Evolutionary conservation across 2,888 invertebrate genomes (phyloP), one percentile per base, ranked within the genome.

Genomic region (Brachynemurus nebulosus): DNA sequence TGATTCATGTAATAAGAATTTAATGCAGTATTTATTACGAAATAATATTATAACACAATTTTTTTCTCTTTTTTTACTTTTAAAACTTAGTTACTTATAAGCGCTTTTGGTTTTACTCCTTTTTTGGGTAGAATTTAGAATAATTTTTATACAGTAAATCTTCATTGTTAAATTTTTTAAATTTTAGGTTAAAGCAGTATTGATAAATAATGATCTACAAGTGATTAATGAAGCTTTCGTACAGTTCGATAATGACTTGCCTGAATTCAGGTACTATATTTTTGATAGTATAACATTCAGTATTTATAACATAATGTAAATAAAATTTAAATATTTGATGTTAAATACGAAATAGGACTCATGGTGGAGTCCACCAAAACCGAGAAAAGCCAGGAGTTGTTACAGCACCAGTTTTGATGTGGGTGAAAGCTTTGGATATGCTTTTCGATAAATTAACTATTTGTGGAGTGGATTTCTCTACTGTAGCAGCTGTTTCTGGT

Each of bases 361-460:
- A 73, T 51, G 76, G 77, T 11, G 79, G 79, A 9, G 74, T 75
- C 2, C 59, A 71, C 34, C 68, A 68, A 44, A 67, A 66, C 48
- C 68, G 69, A 54, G 66, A 63, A 34, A 66, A 69, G 46, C 61
- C 65, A 1, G 62, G 66, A 48, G 61, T 70, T 5, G 83, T 83
- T 51, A 81, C 80, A 36, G 85, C 84, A 1, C 93, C 93, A 1
- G 81, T 90, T 0, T 67, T 86, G 19, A 85, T 97, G 80, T 97
- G 95, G 95, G 81, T 97, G 6, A 92, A 93, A 67, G 92, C 95
- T 0, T 61, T 96, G 36, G 96, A 97, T 59, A 78, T 93, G 69
- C 74, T 92, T 2, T 69, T 97, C 66, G 88, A 90, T 60, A 76
- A 82, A 48, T 70, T 96, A 23, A 75, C 85, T 23, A 75, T 85